Percentiles rank a stretch among this genome's conserved stretches.
Conservation (phyloP, 2,113 vertebrate species). For the Emydura subglobosa region DNA sequence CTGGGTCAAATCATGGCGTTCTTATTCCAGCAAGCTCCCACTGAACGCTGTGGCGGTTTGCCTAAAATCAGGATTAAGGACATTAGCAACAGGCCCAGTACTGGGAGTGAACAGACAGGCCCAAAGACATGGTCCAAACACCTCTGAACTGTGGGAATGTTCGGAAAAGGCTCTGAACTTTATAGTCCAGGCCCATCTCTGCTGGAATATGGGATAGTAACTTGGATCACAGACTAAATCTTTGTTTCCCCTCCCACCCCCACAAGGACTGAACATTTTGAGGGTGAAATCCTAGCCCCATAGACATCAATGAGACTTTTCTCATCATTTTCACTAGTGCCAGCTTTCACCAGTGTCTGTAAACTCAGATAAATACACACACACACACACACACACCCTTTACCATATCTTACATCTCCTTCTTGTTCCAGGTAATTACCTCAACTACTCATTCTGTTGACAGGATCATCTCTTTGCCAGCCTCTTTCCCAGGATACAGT, state of each 20-base stretch:
- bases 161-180: background rate
- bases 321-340: background rate
- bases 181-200: background rate
- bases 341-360: fast-evolving
- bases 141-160: background rate
- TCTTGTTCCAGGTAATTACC: background rate
- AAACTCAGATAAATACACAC: background rate
- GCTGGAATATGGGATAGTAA: background rate
- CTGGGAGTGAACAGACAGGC: fast-evolving
- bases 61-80: background rate
- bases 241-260: background rate
- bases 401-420: background rate
- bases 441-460: background rate
- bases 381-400: background rate
- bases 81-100: background rate
- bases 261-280: background rate
- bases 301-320: background rate
- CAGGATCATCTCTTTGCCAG: background rate
- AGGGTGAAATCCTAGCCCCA: background rate
- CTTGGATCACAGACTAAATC: background rate
- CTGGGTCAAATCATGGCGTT: background rate
- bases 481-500: background rate
- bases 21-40: no score
- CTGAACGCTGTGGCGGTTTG: background rate
- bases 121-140: no score